These are phyloP conservation scores for Pseudochirops corinnae DNA, from an alignment of 2,797 vertebrate genomes.

Conservation along the genomic window DNA sequence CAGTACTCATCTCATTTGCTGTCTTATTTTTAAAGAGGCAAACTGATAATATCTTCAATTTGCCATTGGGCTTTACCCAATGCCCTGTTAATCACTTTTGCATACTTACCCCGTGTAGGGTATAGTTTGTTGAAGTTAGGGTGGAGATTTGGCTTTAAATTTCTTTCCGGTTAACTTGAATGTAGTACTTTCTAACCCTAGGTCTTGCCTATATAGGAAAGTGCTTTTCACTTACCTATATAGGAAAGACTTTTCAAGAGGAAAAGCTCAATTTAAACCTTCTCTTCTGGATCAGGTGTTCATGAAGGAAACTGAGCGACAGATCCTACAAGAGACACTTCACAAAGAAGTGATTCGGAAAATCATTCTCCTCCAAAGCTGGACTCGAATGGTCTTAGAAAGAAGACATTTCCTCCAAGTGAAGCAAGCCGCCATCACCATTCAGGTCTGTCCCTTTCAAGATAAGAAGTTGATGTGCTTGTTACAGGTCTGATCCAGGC, in stretches of 20 bases:
- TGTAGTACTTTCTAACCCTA: background rate
- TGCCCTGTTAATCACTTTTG: background rate
- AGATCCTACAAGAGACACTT: constrained; percentile 93
- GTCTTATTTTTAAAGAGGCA: background rate
- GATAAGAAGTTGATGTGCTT: background rate
- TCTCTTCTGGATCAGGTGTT: constrained; percentile 89
- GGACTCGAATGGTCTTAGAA: constrained; percentile 92
- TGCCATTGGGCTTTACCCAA: background rate
- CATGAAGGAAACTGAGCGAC: constrained; percentile 94
- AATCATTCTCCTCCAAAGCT: constrained; percentile 95
- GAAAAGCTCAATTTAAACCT: background rate
- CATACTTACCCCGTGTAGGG: background rate
- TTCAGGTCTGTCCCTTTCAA: constrained; percentile 88
- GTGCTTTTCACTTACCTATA: background rate
- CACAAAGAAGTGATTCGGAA: constrained; percentile 96
- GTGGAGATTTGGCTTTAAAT: background rate
- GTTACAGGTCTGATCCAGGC: rapidly evolving
- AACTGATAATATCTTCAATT: background rate
- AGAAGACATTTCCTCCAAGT: constrained; percentile 90
- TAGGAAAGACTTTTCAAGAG: background rate
- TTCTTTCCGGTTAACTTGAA: background rate
- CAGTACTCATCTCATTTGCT: background rate
- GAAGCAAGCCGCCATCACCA: constrained; percentile 87
- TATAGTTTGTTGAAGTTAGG: background rate
- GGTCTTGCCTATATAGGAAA: background rate